Base-by-base conservation (phyloP, 1,140 invertebrate genomes). In the Bilobella aurantiaca region DNA sequence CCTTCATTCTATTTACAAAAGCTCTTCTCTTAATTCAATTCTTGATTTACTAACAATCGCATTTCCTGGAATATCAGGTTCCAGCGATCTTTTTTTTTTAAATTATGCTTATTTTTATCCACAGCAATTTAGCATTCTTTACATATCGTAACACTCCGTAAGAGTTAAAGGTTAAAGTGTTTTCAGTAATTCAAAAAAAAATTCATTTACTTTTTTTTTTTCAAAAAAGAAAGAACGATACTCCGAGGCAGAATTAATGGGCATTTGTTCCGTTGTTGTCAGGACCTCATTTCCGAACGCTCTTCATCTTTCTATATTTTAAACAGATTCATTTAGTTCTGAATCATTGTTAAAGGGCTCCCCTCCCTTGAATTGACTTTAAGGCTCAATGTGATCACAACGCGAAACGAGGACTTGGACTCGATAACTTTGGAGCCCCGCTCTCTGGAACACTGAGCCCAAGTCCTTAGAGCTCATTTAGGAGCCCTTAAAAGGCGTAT, bases 11-110 rank as follows among this genome's bases (percentile, higher is more conserved):
- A 68, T 65, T 68, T 71, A 67, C 58, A 69, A 69, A 69, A 71
- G 70, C 70, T 71, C 66, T 68, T 58, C 66, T 66, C 70, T 69
- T 71, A 71, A 69, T 71, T 68, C 66, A 63, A 71, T 67, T 66
- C 66, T 71, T 71, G 64, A 70, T 70, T 70, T 65, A 67, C 57
- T 70, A 42, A 49, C 62, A 63, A 63, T 29, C 66, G 58, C 42
- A 37, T 67, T 68, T 56, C 59, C 63, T 63, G 56, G 63, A 63
- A 67, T 65, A 68, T 61, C 69, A 67, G 37, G n/a, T 42, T 42
- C 37, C 8, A 42, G 37, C 37, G 8, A 8, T 8, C 37, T 42
- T 42, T n/a, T n/a, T 42, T 42, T 42, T n/a, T n/a, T n/a, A 42
- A 42, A 42, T n/a, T 42, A 12, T 42, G 37, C 37, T 42, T 12